Conservation (phyloP, 30 jellyfish, hydroid and myxozoan species). For the Sanderia malayensis region DNA sequence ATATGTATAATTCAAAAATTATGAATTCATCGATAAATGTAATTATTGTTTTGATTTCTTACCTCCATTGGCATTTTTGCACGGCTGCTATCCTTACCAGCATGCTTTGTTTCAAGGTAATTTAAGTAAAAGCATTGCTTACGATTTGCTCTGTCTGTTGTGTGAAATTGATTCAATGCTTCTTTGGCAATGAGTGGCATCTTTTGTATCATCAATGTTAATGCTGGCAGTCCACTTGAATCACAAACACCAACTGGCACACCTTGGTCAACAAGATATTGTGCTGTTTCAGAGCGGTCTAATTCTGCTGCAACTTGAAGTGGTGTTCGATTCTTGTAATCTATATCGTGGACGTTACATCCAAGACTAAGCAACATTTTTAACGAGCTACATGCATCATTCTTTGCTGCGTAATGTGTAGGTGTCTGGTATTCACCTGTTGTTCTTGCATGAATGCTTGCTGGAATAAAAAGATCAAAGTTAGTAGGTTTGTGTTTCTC, state of each 20-base stretch:
- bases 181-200: slow-evolving; percentile 95
- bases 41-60: neutral
- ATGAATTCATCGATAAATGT: no score
- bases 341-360: slow-evolving; percentile 58
- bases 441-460: slow-evolving; percentile 59
- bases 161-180: slow-evolving; percentile 78
- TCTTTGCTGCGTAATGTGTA: slow-evolving; percentile 88
- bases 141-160: slow-evolving; percentile 87
- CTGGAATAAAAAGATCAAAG: slow-evolving; percentile 31
- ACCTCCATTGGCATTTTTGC: slow-evolving; percentile 93
- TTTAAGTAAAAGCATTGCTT: slow-evolving; percentile 77
- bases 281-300: slow-evolving; percentile 97
- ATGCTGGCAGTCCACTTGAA: slow-evolving; percentile 80
- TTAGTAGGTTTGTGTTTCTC: no score
- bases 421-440: slow-evolving; percentile 81
- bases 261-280: slow-evolving; percentile 68
- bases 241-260: slow-evolving; percentile 88
- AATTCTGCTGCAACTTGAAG: slow-evolving; percentile 90
- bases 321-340: slow-evolving; percentile 78
- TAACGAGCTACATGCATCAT: slow-evolving; percentile 84
- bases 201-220: slow-evolving; percentile 80
- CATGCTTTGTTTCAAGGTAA: slow-evolving; percentile 68
- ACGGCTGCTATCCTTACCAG: slow-evolving; percentile 46
- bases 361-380: slow-evolving; percentile 55
- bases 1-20: no score